These are phyloP conservation scores for Argentina silus DNA, from an alignment of 2,797 vertebrate species.

Conservation along the genomic window DNA sequence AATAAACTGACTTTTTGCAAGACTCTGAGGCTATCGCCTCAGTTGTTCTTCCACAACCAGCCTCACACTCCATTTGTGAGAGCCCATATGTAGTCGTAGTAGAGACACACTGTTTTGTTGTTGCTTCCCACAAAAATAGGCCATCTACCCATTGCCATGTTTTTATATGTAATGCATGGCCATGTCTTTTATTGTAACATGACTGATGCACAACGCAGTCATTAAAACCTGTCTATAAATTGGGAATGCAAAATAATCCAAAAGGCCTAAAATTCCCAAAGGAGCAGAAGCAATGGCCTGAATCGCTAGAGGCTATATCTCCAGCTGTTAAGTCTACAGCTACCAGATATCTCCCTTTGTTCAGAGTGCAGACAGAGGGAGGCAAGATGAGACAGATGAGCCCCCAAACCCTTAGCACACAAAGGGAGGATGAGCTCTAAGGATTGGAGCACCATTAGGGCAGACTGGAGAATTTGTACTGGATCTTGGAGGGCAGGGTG, in stretches of 20 bases:
- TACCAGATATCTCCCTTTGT: background rate
- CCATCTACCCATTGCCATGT: too few species aligned
- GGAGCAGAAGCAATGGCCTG: background rate
- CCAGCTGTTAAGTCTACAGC: background rate
- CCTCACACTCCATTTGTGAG: constrained; percentile 1
- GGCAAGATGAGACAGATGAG: background rate
- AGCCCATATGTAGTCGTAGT: background rate
- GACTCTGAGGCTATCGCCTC: background rate
- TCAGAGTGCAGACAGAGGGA: background rate
- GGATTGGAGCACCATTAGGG: background rate
- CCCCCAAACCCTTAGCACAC: background rate
- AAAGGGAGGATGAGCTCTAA: background rate
- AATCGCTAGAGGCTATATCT: background rate
- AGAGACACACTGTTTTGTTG: background rate
- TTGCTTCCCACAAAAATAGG: background rate
- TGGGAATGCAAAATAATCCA: background rate
- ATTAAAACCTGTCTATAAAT: background rate
- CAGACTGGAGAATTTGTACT: background rate
- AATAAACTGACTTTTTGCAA: background rate
- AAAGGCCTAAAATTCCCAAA: too few species aligned
- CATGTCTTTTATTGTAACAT: background rate
- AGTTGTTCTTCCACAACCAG: constrained; percentile 32
- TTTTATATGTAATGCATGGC: too few species aligned
- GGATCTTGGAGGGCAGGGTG: background rate
- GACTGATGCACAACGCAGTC: too few species aligned